Conservation (phyloP, 2,113 vertebrate species). For the Varanus komodoensis region DNA sequence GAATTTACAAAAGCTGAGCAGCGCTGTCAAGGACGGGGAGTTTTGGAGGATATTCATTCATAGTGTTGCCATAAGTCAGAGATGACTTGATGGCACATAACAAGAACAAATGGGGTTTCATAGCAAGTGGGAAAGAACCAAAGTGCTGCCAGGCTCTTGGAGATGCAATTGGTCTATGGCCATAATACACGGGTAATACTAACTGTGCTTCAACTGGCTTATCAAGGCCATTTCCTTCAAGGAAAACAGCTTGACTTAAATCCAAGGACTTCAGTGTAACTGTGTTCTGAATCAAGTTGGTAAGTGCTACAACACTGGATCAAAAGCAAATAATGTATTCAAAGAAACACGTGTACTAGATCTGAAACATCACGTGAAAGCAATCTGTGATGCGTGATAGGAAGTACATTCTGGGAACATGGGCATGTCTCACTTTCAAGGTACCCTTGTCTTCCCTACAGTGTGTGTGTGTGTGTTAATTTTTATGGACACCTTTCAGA, state of each 20-base stretch:
- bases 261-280: not conserved
- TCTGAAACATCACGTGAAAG: not conserved
- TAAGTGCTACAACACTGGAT: not conserved
- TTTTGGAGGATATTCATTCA: no score
- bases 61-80: no score
- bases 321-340: not conserved
- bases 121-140: not conserved
- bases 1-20: no score
- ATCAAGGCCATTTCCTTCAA: not conserved
- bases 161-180: not conserved
- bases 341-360: not conserved
- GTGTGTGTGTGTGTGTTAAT: not conserved
- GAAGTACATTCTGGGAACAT: constrained; percentile 31
- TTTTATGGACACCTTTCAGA: constrained; percentile 35
- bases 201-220: not conserved
- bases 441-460: constrained; percentile 7
- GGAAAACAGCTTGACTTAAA: not conserved
- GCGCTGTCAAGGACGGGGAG: no score
- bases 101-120: not conserved
- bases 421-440: constrained; percentile 14
- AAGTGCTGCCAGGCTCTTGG: not conserved
- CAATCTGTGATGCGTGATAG: not conserved
- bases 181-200: not conserved
- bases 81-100: no score
- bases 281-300: no score